A percentile compares a stretch with the other conserved stretches of the same genome.
These are phyloP conservation scores for Acrobasis repandana DNA, from an alignment of 2,888 invertebrate genomes.

Conservation along the genomic window DNA sequence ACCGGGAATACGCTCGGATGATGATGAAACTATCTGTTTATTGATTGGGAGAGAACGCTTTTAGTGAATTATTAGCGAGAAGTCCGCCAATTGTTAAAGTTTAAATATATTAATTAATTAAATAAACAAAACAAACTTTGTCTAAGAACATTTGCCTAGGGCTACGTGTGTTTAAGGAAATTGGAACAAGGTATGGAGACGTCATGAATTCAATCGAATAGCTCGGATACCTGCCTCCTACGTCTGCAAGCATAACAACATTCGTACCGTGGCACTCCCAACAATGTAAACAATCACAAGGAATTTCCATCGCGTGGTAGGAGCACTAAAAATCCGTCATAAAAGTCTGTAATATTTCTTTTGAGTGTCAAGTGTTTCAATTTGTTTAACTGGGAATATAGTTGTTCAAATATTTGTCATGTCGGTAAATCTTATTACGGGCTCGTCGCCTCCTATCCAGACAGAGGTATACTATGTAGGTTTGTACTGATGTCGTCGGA, in stretches of 20 bases:
- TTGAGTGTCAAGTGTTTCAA: conserved; percentile 21
- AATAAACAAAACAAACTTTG: too few relatives aligned
- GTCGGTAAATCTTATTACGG: conserved; percentile 36
- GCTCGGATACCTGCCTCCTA: neutral
- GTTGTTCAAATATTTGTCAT: conserved; percentile 44
- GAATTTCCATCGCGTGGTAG: conserved; percentile 16
- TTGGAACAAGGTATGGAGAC: conserved; percentile 1
- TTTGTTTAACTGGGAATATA: conserved; percentile 30
- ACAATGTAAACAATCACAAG: conserved; percentile 13
- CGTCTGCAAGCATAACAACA: conserved; percentile 1
- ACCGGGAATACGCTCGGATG: too few relatives aligned
- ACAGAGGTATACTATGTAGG: conserved; percentile 23
- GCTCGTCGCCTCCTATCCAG: conserved; percentile 23
- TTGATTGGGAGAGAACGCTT: too few relatives aligned
- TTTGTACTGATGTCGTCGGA: conserved; percentile 25
- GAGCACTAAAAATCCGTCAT: neutral
- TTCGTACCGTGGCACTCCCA: conserved; percentile 5
- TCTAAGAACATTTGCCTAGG: too few relatives aligned
- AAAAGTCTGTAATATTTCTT: neutral
- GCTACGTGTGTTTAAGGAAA: neutral
- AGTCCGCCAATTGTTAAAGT: too few relatives aligned
- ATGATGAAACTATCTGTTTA: too few relatives aligned
- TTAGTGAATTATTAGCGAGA: too few relatives aligned
- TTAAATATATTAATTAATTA: too few relatives aligned
- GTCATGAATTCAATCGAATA: conserved; percentile 9